phyloP scores from a whole-genome alignment of 2,888 invertebrate genomes.

The Orthosia cruda region DNA sequence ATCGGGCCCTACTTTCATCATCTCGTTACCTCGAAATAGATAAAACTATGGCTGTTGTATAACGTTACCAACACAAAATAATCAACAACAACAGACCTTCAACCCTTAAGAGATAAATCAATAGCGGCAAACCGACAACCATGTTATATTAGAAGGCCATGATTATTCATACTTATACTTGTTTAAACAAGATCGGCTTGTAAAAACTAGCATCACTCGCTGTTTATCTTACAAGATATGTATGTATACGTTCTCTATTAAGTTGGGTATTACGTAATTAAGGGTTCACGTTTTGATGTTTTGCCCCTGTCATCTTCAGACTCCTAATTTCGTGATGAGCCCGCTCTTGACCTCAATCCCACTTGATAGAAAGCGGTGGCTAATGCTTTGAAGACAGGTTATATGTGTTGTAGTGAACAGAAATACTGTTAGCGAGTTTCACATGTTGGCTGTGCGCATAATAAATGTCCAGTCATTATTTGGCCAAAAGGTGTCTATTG shows the following conservation, averaged over 20 bases:
- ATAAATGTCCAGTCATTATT: background rate
- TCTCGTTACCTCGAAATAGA: background rate
- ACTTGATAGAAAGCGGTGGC: background rate
- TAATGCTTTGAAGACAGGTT: too few species aligned
- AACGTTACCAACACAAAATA: background rate
- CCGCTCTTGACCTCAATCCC: background rate
- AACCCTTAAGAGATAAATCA: slow-evolving; percentile 34
- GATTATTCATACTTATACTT: slow-evolving; percentile 67
- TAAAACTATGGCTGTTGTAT: background rate
- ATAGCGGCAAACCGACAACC: slow-evolving; percentile 27
- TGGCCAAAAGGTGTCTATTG: background rate
- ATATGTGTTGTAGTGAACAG: background rate
- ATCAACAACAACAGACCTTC: background rate
- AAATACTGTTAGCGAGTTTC: background rate
- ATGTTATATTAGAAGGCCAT: slow-evolving; percentile 40
- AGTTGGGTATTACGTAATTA: slow-evolving; percentile 16
- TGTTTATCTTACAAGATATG: slow-evolving; percentile 60
- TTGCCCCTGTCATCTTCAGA: background rate
- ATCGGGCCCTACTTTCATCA: background rate
- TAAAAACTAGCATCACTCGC: slow-evolving; percentile 42
- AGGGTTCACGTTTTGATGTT: background rate
- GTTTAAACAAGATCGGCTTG: slow-evolving; percentile 59
- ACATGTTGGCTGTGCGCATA: background rate
- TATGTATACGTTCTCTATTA: slow-evolving; percentile 11
- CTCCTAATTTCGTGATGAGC: background rate